These are phyloP conservation scores for Gisinianus flammeolus DNA, from an alignment of 2,888 invertebrate species.

Conservation along the genomic window DNA sequence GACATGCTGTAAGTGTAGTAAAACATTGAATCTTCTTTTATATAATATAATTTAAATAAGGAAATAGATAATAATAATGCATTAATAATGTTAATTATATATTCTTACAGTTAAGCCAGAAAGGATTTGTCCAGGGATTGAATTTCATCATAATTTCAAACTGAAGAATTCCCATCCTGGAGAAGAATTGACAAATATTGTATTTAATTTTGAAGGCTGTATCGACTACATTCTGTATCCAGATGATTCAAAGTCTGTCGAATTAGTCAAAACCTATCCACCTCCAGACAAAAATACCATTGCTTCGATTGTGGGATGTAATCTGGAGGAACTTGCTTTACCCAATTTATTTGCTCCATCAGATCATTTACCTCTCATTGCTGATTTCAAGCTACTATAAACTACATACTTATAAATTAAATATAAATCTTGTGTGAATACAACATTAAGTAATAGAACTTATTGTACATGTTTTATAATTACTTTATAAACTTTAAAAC, in stretches of 20 bases:
- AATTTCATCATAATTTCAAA: slow-evolving; percentile 46
- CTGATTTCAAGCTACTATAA: slow-evolving; percentile 68
- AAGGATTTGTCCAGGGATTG: slow-evolving; percentile 51
- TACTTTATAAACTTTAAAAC: too few species aligned
- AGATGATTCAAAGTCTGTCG: slow-evolving; percentile 61
- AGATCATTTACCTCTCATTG: slow-evolving; percentile 88
- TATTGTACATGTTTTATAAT: too few species aligned
- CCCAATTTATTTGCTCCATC: slow-evolving; percentile 91
- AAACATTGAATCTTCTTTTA: slow-evolving; percentile 15
- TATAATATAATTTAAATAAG: too few species aligned
- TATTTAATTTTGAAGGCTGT: slow-evolving; percentile 79
- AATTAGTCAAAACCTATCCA: slow-evolving; percentile 46
- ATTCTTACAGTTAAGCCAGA: slow-evolving; percentile 64
- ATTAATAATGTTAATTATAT: background rate
- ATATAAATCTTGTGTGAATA: too few species aligned
- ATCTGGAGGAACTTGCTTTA: slow-evolving; percentile 64
- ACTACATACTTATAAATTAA: too few species aligned
- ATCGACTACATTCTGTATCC: slow-evolving; percentile 92
- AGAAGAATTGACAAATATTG: slow-evolving; percentile 79
- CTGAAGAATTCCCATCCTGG: slow-evolving; percentile 49
- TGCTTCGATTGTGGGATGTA: slow-evolving; percentile 34
- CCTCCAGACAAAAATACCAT: slow-evolving; percentile 49
- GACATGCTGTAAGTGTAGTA: slow-evolving; percentile 72
- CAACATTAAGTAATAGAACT: too few species aligned
- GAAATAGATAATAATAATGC: background rate